Percentiles rank a stretch among this genome's conserved stretches.
phyloP scores from a whole-genome alignment of 1,140 invertebrate genomes.

The Apis florea region DNA sequence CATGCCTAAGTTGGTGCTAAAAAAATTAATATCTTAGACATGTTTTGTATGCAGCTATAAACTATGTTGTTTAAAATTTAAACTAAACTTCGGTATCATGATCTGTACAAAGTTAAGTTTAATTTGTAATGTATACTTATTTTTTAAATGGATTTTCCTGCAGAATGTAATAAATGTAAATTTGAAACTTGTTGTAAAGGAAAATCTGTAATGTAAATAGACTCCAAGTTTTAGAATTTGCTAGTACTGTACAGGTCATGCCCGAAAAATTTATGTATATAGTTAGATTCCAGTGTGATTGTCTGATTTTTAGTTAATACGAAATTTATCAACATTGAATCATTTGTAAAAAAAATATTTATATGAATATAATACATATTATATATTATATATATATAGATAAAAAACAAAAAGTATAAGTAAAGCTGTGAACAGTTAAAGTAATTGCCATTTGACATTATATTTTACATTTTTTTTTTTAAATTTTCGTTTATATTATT shows the following conservation, averaged over 20 bases:
- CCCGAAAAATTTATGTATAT: conserved; percentile 1
- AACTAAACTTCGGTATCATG: neutral
- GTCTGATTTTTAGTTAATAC: neutral
- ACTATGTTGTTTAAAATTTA: conserved; percentile 27
- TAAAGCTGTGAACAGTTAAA: neutral
- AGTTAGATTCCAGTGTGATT: conserved; percentile 10
- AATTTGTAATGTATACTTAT: conserved; percentile 25
- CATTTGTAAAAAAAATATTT: neutral
- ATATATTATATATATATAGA: neutral
- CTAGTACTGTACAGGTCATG: conserved; percentile 23
- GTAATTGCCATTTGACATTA: neutral
- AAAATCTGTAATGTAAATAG: conserved; percentile 36
- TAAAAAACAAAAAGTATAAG: neutral
- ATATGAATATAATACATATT: neutral
- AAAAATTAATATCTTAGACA: conserved; percentile 44
- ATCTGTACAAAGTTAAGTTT: conserved; percentile 16
- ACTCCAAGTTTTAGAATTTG: neutral
- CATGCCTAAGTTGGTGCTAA: conserved; percentile 57
- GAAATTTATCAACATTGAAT: neutral
- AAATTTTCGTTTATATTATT: neutral
- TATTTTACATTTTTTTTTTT: neutral
- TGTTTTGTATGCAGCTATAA: conserved; percentile 29
- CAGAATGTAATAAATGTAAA: conserved; percentile 2
- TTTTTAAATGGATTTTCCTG: conserved; percentile 26
- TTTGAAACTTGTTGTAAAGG: conserved; percentile 6